Evolutionary conservation across 2,113 vertebrate species (phyloP).

Genomic region (Mohoua ochrocephala): DNA sequence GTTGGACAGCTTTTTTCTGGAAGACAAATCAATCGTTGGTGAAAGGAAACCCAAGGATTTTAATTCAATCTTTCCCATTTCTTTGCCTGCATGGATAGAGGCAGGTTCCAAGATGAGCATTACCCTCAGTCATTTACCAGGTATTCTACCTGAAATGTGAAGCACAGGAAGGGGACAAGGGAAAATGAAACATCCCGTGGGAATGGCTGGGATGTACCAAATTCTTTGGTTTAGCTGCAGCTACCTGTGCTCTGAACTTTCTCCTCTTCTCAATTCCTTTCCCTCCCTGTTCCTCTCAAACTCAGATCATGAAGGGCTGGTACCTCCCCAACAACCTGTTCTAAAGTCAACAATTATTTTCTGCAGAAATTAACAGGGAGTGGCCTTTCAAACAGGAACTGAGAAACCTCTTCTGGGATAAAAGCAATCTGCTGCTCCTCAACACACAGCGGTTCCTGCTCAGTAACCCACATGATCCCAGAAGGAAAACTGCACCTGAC

Average conservation of each 20-base stretch:
- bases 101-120: neutral
- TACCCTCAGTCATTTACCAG: neutral
- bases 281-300: neutral
- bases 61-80: neutral
- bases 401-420: neutral
- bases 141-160: neutral
- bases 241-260: neutral
- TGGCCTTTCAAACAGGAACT: neutral
- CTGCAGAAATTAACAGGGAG: neutral
- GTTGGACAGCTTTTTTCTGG: slow-evolving; percentile 95
- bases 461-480: neutral
- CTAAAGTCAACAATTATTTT: neutral
- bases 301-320: neutral
- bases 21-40: neutral
- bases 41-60: neutral
- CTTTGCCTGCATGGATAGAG: neutral
- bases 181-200: neutral
- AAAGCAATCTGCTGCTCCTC: neutral
- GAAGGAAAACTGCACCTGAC: neutral
- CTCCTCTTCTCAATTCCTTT: neutral
- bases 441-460: neutral
- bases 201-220: neutral
- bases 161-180: neutral
- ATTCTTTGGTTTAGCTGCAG: neutral
- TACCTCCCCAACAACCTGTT: neutral